Evolutionary conservation across 2,113 vertebrate genomes (phyloP), one percentile per base, ranked within the genome.

Genomic region (Agelaius tricolor): DNA sequence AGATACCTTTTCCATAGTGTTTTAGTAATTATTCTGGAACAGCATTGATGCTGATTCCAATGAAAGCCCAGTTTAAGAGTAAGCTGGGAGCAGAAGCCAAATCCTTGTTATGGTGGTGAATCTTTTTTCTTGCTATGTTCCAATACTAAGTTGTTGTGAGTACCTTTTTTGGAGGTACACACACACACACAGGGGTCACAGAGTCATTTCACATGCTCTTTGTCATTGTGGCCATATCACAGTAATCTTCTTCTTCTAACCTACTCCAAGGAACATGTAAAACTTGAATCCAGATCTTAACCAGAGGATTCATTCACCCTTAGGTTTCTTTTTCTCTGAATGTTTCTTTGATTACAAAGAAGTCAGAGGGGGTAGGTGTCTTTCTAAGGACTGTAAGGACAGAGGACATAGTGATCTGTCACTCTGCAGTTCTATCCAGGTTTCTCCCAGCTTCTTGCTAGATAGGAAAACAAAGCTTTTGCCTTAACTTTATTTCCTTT

Each of bases 111-210:
- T 21, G 43, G 7, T 65, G 18, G 23, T 75, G 19, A 13, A 21
- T 68, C 30, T 65, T 78, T 75, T 61, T 63, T 20, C 57, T 90
- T 6, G 1, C 37, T 0, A 1, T 24, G 15, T 68, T 88, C 35
- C 67, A 51, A 10, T 30, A 63, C 19, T 43, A 44, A 51, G 65
- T 85, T 78, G 43, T 30, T 19, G 35, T 72, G 54, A 27, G 3
- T 71, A 44, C 12, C 2, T 28, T 55, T 78, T 67, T 73, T 35
- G 33, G 72, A 49, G 8, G 33, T 0, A 41, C 44, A 0, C 5
- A 4, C 5, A 7, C 17, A 30, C 16, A 37, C 11, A 6, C 3
- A 8, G 2, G 3, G 2, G 11, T n/a, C n/a, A 30, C 51, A 9
- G 14, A 22, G 15, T 49, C 39, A 59, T 88, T 72, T 75, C 35